Conservation (phyloP, 2,888 invertebrate species). For the Mesorhabditis spiculigera region DNA sequence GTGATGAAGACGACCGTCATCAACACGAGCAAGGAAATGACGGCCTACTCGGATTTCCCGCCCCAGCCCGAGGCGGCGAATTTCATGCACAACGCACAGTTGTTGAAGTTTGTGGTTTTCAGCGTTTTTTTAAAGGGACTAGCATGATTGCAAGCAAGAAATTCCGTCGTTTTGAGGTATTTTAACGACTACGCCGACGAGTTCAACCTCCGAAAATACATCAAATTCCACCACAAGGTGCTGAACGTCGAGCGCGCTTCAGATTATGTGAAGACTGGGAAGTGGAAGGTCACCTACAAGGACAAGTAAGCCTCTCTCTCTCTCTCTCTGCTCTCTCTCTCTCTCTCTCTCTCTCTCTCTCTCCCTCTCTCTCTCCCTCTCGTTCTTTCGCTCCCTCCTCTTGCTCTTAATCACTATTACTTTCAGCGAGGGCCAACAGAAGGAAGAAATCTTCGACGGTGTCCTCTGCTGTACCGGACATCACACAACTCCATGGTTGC, state of each 20-base stretch:
- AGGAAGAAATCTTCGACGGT: slow-evolving; percentile 59
- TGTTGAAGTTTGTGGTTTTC: slow-evolving; percentile 14
- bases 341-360: no score
- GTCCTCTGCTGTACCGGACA: slow-evolving; percentile 64
- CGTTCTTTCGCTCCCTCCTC: no score
- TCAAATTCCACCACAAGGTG: slow-evolving; percentile 48
- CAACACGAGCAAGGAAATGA: slow-evolving; percentile 61
- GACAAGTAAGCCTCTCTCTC: slow-evolving; percentile 21
- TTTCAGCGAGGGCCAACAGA: not conserved
- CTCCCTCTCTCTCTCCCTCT: no score
- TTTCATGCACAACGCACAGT: slow-evolving; percentile 40
- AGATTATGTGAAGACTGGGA: slow-evolving; percentile 57
- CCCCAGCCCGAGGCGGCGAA: slow-evolving; percentile 53
- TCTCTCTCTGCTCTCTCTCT: no score
- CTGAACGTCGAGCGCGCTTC: slow-evolving; percentile 38
- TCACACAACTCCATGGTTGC: slow-evolving; percentile 61
- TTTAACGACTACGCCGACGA: slow-evolving; percentile 46
- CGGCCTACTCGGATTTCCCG: slow-evolving; percentile 53
- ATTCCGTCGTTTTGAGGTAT: slow-evolving; percentile 22
- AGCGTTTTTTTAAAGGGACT: not conserved
- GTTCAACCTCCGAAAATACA: slow-evolving; percentile 38
- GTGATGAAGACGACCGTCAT: slow-evolving; percentile 60
- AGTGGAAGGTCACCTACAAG: slow-evolving; percentile 52
- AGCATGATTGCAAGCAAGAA: no score
- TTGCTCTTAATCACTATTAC: not conserved